Conservation (phyloP, 2,888 invertebrate genomes). For the Selenia dentaria region DNA sequence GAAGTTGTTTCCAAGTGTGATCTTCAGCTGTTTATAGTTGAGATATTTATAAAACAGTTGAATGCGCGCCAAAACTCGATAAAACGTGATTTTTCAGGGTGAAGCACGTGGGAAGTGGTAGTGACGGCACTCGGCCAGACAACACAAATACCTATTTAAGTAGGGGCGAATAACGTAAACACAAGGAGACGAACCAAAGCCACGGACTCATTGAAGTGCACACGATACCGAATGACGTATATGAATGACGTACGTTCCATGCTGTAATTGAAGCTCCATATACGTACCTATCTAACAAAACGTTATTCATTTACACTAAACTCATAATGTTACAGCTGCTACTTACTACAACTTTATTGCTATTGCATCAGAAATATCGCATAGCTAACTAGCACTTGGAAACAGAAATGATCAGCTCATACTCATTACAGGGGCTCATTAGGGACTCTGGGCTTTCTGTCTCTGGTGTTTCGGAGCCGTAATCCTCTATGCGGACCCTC, state of each 20-base stretch:
- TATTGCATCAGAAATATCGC: no score
- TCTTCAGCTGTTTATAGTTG: constrained; percentile 52
- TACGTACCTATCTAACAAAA: not conserved
- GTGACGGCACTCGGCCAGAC: constrained; percentile 50
- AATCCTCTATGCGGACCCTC: no score
- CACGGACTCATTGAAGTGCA: constrained; percentile 31
- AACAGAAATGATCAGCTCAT: no score
- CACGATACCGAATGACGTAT: constrained; percentile 30
- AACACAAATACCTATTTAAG: constrained; percentile 53
- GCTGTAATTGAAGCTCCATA: constrained; percentile 7
- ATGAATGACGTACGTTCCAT: constrained; percentile 17
- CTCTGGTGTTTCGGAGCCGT: no score
- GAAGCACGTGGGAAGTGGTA: constrained; percentile 55
- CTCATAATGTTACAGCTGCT: no score
- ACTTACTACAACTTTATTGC: no score
- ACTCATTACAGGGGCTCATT: no score
- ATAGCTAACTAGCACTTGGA: no score
- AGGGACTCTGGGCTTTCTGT: no score
- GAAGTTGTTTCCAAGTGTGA: constrained; percentile 52
- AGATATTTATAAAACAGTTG: constrained; percentile 50
- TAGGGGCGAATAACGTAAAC: constrained; percentile 46
- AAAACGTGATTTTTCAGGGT: constrained; percentile 66
- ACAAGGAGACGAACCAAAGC: constrained; percentile 16
- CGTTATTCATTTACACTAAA: no score
- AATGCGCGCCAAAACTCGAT: constrained; percentile 67